These are phyloP conservation scores for Forbesichthys papilliferus DNA, from an alignment of 2,113 vertebrate species.

Conservation along the genomic window DNA sequence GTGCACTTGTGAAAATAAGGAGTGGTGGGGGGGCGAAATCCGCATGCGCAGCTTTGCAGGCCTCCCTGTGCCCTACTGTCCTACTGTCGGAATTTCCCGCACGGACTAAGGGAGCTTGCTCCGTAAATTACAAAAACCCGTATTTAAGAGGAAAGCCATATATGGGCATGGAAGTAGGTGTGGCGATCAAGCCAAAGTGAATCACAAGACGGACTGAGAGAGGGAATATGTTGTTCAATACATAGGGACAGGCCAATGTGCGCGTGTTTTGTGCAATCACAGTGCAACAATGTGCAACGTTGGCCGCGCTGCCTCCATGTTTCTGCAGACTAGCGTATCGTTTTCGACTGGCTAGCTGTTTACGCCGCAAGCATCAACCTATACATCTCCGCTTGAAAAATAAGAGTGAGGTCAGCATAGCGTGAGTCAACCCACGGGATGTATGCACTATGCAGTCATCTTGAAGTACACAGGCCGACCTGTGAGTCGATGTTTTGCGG, in stretches of 20 bases:
- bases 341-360: constrained; percentile 34
- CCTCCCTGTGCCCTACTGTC: constrained; percentile 23
- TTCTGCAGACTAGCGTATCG: constrained; percentile 40
- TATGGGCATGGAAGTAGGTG: constrained; percentile 79
- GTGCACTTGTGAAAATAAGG: background rate
- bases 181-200: constrained; percentile 51
- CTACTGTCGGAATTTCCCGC: constrained; percentile 80
- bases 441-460: constrained; percentile 78
- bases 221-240: constrained; percentile 50
- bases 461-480: constrained; percentile 50
- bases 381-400: constrained; percentile 49
- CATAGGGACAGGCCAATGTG: constrained; percentile 43
- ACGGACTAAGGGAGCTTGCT: constrained; percentile 65
- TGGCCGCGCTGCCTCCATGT: constrained; percentile 23
- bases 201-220: constrained; percentile 76
- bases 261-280: constrained; percentile 54
- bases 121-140: constrained; percentile 70
- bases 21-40: background rate
- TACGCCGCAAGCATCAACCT: constrained; percentile 24
- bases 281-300: constrained; percentile 64
- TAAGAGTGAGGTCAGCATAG: constrained; percentile 76
- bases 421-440: constrained; percentile 79
- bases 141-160: constrained; percentile 69
- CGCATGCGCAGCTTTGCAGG: constrained; percentile 10
- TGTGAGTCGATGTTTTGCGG: constrained; percentile 39